Conservation (phyloP, 2,888 invertebrate genomes). For the Zaprionus lineosus region DNA sequence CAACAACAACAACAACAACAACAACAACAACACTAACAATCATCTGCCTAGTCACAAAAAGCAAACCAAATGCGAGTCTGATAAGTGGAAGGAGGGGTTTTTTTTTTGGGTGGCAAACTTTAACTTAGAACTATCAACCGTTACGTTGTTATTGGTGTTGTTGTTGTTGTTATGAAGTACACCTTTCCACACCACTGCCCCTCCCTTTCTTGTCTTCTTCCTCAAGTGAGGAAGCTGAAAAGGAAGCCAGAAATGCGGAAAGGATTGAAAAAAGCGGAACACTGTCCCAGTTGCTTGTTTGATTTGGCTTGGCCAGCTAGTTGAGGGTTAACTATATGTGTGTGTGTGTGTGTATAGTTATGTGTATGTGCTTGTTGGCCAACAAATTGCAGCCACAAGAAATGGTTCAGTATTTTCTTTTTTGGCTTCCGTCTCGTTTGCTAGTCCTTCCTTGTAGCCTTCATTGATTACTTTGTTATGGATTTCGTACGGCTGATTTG, state of each 20-base stretch:
- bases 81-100: constrained; percentile 41
- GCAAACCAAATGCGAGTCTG: constrained; percentile 50
- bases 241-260: constrained; percentile 42
- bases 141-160: constrained; percentile 35
- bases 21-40: constrained; percentile 38
- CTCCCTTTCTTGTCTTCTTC: too few species aligned
- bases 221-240: constrained; percentile 23
- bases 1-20: constrained; percentile 37
- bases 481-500: constrained; percentile 67
- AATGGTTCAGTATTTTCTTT: constrained; percentile 55
- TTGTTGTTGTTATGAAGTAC: constrained; percentile 21
- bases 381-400: constrained; percentile 75
- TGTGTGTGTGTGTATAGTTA: too few species aligned
- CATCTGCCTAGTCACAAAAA: constrained; percentile 48
- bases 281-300: constrained; percentile 57
- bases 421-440: constrained; percentile 53
- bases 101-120: constrained; percentile 43
- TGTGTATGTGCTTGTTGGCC: constrained; percentile 72
- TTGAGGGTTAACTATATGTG: too few species aligned
- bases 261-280: constrained; percentile 27
- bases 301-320: constrained; percentile 47
- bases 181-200: too few species aligned
- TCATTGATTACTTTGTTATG: constrained; percentile 78
- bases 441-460: constrained; percentile 46
- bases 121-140: constrained; percentile 51